Base-by-base conservation (phyloP, 2,888 invertebrate species). In the Alloscopus bannaensis region DNA sequence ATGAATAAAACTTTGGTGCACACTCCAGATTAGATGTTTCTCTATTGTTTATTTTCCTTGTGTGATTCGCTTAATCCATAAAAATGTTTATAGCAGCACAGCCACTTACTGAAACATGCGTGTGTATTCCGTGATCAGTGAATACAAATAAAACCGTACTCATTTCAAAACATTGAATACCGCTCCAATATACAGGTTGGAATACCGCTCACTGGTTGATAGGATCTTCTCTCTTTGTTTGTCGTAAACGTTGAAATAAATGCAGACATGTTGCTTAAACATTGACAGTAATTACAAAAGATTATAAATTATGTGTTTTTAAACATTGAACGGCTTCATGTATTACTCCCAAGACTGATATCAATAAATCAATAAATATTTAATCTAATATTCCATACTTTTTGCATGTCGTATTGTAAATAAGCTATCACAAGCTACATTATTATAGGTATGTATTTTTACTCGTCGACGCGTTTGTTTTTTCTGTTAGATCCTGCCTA, bases 71-170 rank as follows among this genome's bases (percentile, higher is more conserved):
- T n/a, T n/a, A n/a, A n/a, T n/a, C n/a, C n/a, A n/a, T n/a, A n/a
- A 47, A 13, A n/a, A 52, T 24, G 4, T 22, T 22, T 3, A 22
- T 11, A 60, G 71, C 52, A 71, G 71, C 71, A 71, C 71, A 71
- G 71, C 71, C 71, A 71, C 71, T 50, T 71, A 71, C 71, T 45
- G 26, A 71, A 47, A 57, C 29, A 50, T 20, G 36, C 24, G n/a
- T 40, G n/a, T 71, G 71, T 71, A 71, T 62, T 71, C 71, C 31
- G 40, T 52, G 26, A 28, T 18, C 42, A 69, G 59, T 52, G 50
- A 62, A 71, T 71, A 71, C 50, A 52, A 62, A 71, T 29, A 13
- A 36, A 59, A 59, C 36, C n/a, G 71, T 71, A 71, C 26, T 62
- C 71, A 62, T 59, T 62, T 3, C 28, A 1, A 55, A 55, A 55